Percentiles rank a stretch among this genome's conserved stretches.
Conservation (phyloP, 2,797 vertebrate species). For the Distichodus sexfasciatus region DNA sequence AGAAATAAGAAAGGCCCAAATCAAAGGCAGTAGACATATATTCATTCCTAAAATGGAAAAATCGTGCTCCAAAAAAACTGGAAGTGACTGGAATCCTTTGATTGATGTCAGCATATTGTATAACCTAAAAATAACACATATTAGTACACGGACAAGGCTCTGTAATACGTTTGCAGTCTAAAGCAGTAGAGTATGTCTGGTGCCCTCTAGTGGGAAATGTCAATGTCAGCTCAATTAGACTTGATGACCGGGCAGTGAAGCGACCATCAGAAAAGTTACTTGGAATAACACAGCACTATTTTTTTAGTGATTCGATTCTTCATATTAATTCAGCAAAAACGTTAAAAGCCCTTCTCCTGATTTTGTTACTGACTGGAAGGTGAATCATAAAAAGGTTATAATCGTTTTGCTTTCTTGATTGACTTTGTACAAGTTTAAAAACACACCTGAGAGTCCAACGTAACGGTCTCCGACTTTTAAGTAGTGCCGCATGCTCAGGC, state of each 20-base stretch:
- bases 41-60: too few relatives aligned
- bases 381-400: neutral
- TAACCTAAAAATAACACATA: neutral
- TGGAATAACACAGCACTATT: neutral
- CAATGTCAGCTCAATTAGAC: neutral
- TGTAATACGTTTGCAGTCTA: slow-evolving; percentile 7
- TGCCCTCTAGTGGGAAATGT: slow-evolving; percentile 46
- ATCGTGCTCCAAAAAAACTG: neutral
- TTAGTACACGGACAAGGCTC: neutral
- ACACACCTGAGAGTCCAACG: neutral
- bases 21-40: too few relatives aligned
- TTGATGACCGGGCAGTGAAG: neutral
- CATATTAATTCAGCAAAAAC: neutral
- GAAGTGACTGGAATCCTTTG: neutral
- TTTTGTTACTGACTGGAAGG: neutral
- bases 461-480: neutral
- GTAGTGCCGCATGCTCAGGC: neutral
- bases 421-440: neutral
- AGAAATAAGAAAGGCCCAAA: too few relatives aligned
- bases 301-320: neutral
- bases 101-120: neutral
- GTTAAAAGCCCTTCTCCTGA: neutral
- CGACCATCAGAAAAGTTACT: neutral
- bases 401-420: neutral
- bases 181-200: slow-evolving; percentile 21